A percentile compares a stretch with the other conserved stretches of the same genome.
These are phyloP conservation scores for Stenolophus ochropezus DNA, from an alignment of 2,888 invertebrate genomes.

Conservation along the genomic window DNA sequence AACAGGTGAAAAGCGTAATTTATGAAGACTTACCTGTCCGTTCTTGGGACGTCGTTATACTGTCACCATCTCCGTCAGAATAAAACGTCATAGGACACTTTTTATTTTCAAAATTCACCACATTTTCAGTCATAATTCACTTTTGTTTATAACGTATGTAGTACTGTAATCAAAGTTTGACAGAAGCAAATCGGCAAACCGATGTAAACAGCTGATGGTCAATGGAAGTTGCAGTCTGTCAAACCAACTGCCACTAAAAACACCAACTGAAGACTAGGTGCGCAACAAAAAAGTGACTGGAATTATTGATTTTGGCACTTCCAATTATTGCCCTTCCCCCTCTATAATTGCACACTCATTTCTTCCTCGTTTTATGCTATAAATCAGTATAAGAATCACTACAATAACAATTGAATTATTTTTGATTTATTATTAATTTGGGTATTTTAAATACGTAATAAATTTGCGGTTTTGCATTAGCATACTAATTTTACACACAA, in stretches of 20 bases:
- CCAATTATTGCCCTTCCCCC: constrained; percentile 27
- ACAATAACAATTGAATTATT: too few species aligned
- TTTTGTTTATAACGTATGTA: neutral
- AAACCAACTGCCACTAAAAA: constrained; percentile 29
- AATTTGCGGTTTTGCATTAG: neutral
- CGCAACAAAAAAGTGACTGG: constrained; percentile 47
- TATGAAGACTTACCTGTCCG: constrained; percentile 43
- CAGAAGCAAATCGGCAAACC: constrained; percentile 3
- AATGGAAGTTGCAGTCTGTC: constrained; percentile 34
- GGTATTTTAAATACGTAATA: too few species aligned
- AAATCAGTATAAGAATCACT: too few species aligned
- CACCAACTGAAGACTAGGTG: constrained; percentile 19
- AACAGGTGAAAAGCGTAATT: constrained; percentile 20
- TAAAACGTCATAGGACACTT: constrained; percentile 67
- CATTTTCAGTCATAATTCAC: constrained; percentile 53
- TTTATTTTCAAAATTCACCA: constrained; percentile 31
- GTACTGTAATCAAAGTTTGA: neutral
- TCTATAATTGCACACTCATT: neutral
- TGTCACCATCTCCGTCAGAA: constrained; percentile 66
- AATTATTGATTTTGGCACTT: constrained; percentile 58
- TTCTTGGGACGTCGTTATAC: constrained; percentile 44
- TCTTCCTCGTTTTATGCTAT: too few species aligned
- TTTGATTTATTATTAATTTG: too few species aligned
- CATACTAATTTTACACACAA: neutral
- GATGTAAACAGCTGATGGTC: constrained; percentile 50